Percentiles rank a stretch among this genome's conserved stretches.
phyloP scores from a whole-genome alignment of 2,888 invertebrate genomes.

The Acronicta alni region DNA sequence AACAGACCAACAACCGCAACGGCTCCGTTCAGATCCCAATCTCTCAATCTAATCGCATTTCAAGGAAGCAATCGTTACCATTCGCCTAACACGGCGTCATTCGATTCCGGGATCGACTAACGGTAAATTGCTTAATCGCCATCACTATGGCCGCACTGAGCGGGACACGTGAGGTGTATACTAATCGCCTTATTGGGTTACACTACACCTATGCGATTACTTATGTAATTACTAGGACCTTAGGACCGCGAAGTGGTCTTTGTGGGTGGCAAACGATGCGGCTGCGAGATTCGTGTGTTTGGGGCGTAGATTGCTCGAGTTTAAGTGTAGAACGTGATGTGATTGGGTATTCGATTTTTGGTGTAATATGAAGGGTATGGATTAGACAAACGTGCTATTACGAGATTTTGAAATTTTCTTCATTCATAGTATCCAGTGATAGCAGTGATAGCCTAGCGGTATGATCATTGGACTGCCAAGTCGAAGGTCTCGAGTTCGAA shows the following conservation, averaged over 20 bases:
- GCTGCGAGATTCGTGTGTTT: conserved; percentile 21
- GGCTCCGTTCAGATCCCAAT: conserved; percentile 10
- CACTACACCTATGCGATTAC: conserved; percentile 61
- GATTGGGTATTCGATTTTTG: conserved; percentile 7
- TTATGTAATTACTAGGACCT: conserved; percentile 62
- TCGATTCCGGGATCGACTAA: conserved; percentile 47
- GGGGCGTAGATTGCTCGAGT: conserved; percentile 15
- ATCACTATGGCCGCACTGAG: conserved; percentile 51
- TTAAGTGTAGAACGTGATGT: conserved; percentile 37
- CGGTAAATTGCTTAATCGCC: conserved; percentile 50
- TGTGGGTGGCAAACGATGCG: conserved; percentile 23
- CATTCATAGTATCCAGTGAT: too few species aligned
- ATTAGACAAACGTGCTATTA: background rate
- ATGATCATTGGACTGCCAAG: too few species aligned
- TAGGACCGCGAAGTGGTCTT: conserved; percentile 43
- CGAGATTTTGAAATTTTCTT: too few species aligned
- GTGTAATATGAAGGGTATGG: conserved; percentile 1
- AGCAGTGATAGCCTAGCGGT: too few species aligned
- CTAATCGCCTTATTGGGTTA: conserved; percentile 69
- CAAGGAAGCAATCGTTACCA: conserved; percentile 28
- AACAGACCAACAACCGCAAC: conserved; percentile 6
- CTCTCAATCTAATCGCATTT: conserved; percentile 35
- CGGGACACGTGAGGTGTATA: conserved; percentile 60
- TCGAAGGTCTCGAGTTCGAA: too few species aligned
- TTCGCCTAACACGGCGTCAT: conserved; percentile 34